These are phyloP conservation scores for Acropora yongei DNA, from an alignment of 64 coral and sea anemone genomes.

Conservation along the genomic window DNA sequence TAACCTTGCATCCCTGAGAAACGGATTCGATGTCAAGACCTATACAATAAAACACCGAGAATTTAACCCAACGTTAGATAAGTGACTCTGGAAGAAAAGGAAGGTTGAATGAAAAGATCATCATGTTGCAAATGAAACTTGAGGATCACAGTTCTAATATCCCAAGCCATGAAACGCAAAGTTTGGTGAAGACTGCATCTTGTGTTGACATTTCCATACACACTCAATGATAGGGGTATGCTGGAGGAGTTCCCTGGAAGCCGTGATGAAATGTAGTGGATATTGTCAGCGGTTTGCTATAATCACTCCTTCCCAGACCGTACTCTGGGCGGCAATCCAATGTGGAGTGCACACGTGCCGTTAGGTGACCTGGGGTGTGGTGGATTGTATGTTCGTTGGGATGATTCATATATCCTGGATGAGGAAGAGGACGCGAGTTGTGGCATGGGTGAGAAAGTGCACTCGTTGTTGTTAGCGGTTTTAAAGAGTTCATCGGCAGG, in stretches of 20 bases:
- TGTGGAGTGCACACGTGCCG: constrained; percentile 46
- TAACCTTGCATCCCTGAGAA: too few species aligned
- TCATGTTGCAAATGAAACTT: too few species aligned
- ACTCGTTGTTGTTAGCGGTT: constrained; percentile 42
- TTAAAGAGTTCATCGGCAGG: constrained; percentile 44
- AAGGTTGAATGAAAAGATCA: too few species aligned
- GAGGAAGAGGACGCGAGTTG: constrained; percentile 41
- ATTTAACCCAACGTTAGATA: too few species aligned
- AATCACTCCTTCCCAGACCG: constrained; percentile 55
- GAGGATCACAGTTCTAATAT: background rate
- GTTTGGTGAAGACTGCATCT: background rate
- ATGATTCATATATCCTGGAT: constrained; percentile 66
- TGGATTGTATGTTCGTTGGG: constrained; percentile 74
- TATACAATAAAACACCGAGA: too few species aligned
- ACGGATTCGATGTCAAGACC: too few species aligned
- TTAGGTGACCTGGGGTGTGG: constrained; percentile 54
- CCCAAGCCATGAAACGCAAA: background rate
- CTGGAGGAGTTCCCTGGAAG: constrained; percentile 38
- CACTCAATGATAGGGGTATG: constrained; percentile 52
- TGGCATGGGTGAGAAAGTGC: constrained; percentile 50
- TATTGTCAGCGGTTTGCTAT: constrained; percentile 69
- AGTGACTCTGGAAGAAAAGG: too few species aligned
- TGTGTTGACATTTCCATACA: background rate
- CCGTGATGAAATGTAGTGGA: constrained; percentile 63
- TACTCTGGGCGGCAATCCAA: constrained; percentile 42